Evolutionary conservation across 2,797 vertebrate genomes (phyloP), one percentile per base, ranked within the genome.

Genomic region (Sorex maritimensis): DNA sequence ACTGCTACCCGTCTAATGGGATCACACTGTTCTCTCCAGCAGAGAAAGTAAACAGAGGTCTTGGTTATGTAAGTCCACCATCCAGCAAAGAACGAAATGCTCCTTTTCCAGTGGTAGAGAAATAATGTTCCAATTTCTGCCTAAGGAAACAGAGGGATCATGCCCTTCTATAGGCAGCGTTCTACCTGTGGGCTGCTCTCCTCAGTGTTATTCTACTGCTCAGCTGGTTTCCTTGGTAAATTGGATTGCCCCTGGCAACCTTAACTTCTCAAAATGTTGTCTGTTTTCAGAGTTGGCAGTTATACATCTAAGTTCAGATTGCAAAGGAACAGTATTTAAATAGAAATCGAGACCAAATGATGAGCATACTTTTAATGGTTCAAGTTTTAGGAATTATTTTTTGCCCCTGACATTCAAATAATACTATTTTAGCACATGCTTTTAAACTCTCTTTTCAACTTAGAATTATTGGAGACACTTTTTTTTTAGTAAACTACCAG

Each of bases 181-280:
- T 55, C 75, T 46, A 11, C 8, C 80, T 23, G 55, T 9, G 72
- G 55, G 67, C 46, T 52, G 52, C 38, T 82, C 30, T 68, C 0
- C 24, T 65, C 17, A 0, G 0, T 5, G 17, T 38, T 80, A 38
- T 28, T 79, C 21, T 41, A 8, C 1, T 0, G 2, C 74, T 92
- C 38, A 55, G 69, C 79, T 69, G 67, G 81, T 80, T 89, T 91
- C 87, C 75, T 38, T 77, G 92, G 85, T 68, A 86, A 93, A 88
- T 73, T 83, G 82, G 30, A 80, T 84, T 55, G 46, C 74, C 74
- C 71, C 75, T 44, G 74, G 81, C 90, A 94, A 80, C 79, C 67
- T 78, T 49, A 17, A 12, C 55, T 44, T 83, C 21, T 81, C 90
- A 91, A 7, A 73, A 34, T 24, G 19, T 38, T 83, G 63, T 71